Conservation (phyloP, 2,888 invertebrate genomes). For the Plebejus anna region DNA sequence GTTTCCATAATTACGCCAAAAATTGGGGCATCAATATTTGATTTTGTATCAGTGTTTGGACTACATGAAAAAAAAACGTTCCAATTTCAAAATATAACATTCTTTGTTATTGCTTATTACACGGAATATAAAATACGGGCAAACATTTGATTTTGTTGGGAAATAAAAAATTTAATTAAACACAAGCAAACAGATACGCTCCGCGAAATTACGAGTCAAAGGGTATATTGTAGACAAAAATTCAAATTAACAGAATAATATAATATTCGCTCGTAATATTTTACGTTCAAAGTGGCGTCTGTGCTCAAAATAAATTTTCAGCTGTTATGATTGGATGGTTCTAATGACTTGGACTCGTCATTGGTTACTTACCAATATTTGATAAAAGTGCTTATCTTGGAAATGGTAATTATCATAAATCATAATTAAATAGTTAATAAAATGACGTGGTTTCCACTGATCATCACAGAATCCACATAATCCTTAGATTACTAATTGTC, state of each 20-base stretch:
- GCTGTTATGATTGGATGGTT: not conserved
- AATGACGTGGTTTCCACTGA: too few species aligned
- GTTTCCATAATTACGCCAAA: not conserved
- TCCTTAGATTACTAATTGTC: too few species aligned
- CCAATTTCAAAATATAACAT: constrained; percentile 18
- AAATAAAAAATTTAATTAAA: constrained; percentile 61
- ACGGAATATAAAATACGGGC: constrained; percentile 23
- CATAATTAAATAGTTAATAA: too few species aligned
- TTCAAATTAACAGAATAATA: constrained; percentile 14
- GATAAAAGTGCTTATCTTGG: too few species aligned
- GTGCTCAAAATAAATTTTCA: not conserved
- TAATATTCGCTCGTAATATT: constrained; percentile 16
- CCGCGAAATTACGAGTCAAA: constrained; percentile 47
- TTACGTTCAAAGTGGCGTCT: not conserved
- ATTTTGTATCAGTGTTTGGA: not conserved
- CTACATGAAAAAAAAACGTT: not conserved
- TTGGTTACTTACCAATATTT: not conserved
- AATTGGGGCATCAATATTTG: constrained; percentile 11
- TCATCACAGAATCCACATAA: too few species aligned
- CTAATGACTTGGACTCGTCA: not conserved
- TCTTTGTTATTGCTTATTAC: constrained; percentile 23
- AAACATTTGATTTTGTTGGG: constrained; percentile 35
- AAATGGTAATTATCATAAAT: too few species aligned
- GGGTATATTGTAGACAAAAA: constrained; percentile 19
- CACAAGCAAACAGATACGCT: constrained; percentile 51